A percentile compares a stretch with the other conserved stretches of the same genome.
Conservation (phyloP, 2,113 vertebrate genomes). For the Sminthopsis crassicaudata region DNA sequence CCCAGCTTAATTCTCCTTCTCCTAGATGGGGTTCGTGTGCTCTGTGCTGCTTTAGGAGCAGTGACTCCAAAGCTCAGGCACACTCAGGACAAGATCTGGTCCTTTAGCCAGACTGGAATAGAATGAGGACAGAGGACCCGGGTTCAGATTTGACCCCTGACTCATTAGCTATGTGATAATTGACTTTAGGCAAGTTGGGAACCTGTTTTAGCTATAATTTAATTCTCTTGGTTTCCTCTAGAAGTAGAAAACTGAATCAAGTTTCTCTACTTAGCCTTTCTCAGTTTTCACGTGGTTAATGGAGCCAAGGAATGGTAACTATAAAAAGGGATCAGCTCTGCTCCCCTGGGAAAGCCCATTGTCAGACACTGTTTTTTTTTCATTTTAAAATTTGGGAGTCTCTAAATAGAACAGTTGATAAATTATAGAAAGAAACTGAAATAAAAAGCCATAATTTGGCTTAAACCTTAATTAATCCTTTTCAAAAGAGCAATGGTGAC, state of each 20-base stretch:
- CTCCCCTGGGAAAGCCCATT: neutral
- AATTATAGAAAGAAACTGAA: neutral
- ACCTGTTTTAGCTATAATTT: neutral
- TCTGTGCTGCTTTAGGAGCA: rapidly evolving
- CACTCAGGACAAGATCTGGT: neutral
- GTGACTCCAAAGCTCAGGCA: neutral
- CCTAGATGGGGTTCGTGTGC: neutral
- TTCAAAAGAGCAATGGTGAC: neutral
- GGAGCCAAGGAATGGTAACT: neutral
- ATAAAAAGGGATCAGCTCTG: neutral
- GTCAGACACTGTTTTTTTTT: neutral
- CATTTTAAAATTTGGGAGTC: neutral
- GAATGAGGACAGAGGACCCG: neutral
- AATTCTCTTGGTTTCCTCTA: neutral
- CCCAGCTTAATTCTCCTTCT: neutral
- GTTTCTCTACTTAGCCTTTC: neutral
- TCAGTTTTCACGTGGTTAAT: neutral
- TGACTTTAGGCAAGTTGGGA: neutral
- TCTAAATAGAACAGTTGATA: neutral
- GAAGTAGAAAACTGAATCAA: neutral
- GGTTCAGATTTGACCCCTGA: neutral
- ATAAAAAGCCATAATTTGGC: neutral
- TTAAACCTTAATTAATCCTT: neutral
- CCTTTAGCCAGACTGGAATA: neutral
- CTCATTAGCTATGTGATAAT: neutral